A percentile compares a stretch with the other conserved stretches of the same genome.
Conservation (phyloP, 2,113 vertebrate species). For the Crotalus helleri region DNA sequence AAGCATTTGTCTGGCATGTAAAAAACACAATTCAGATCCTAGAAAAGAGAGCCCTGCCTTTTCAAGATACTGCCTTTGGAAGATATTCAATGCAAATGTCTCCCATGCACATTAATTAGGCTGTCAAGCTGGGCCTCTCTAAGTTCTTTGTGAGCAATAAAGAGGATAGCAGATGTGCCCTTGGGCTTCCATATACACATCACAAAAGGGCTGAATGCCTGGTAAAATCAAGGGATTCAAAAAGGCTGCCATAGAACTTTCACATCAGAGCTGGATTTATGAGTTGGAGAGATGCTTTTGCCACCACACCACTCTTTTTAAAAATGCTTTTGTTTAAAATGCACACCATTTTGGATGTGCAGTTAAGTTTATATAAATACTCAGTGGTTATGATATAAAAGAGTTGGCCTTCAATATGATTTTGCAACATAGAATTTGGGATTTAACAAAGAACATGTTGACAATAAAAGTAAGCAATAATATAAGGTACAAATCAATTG, state of each 20-base stretch:
- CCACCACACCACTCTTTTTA: not conserved
- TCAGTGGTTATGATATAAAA: not conserved
- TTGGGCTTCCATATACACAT: not conserved
- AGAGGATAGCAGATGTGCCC: slow-evolving; percentile 58
- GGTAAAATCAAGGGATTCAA: slow-evolving; percentile 9
- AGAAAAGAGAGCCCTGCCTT: not conserved
- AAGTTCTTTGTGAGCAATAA: slow-evolving; percentile 49
- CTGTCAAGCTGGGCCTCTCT: slow-evolving; percentile 24
- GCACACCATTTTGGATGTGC: not conserved
- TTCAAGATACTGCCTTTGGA: slow-evolving; percentile 11
- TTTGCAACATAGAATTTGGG: not conserved
- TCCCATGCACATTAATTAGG: slow-evolving; percentile 54
- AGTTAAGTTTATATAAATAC: not conserved
- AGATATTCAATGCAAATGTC: slow-evolving; percentile 53
- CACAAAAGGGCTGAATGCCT: slow-evolving; percentile 16
- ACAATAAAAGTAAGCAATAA: not conserved
- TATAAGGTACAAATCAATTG: not conserved
- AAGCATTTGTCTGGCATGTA: not conserved
- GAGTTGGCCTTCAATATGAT: not conserved
- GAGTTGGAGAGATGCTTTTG: not conserved
- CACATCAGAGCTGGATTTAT: slow-evolving; percentile 2
- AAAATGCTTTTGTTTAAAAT: not conserved
- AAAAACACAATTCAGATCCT: not conserved
- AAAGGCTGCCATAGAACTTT: not conserved
- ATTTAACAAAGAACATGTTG: not conserved